Evolutionary conservation across 2,888 invertebrate genomes (phyloP).

Genomic region (Pherbina coryleti): DNA sequence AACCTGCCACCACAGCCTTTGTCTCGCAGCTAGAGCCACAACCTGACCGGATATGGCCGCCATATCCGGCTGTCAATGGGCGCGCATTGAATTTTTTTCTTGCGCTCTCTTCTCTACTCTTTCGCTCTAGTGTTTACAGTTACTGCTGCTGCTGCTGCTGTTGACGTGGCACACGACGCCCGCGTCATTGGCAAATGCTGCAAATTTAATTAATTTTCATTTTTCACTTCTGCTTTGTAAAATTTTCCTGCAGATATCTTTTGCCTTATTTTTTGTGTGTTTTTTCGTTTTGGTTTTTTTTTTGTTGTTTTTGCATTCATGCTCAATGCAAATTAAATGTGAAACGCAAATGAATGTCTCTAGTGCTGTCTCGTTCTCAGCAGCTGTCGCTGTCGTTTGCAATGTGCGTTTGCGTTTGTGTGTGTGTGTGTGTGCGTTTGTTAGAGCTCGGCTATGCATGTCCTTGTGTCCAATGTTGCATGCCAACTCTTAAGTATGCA

Average conservation of each 20-base stretch:
- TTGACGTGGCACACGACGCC: no score
- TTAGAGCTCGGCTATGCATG: neutral
- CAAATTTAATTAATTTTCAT: slow-evolving; percentile 52
- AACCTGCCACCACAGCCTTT: neutral
- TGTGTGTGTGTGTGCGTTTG: neutral
- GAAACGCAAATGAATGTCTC: slow-evolving; percentile 11
- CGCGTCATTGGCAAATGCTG: slow-evolving; percentile 13
- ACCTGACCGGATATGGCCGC: slow-evolving; percentile 15
- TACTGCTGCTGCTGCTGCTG: neutral
- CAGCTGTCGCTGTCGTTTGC: neutral
- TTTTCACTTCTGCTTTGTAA: slow-evolving; percentile 47
- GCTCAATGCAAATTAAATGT: slow-evolving; percentile 25
- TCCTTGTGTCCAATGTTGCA: slow-evolving; percentile 11
- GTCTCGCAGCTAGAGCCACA: neutral
- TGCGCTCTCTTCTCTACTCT: neutral
- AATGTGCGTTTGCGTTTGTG: neutral
- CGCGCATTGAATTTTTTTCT: slow-evolving; percentile 10
- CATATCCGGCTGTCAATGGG: slow-evolving; percentile 27
- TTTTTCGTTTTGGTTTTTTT: neutral
- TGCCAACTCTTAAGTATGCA: neutral
- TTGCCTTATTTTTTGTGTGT: no score
- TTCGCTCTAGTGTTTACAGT: neutral
- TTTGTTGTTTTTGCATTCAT: neutral
- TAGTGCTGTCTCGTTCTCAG: neutral
- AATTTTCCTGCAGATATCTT: neutral